These are phyloP conservation scores for Corythornis madagascariensis DNA, from an alignment of 2,113 vertebrate species.

Conservation along the genomic window DNA sequence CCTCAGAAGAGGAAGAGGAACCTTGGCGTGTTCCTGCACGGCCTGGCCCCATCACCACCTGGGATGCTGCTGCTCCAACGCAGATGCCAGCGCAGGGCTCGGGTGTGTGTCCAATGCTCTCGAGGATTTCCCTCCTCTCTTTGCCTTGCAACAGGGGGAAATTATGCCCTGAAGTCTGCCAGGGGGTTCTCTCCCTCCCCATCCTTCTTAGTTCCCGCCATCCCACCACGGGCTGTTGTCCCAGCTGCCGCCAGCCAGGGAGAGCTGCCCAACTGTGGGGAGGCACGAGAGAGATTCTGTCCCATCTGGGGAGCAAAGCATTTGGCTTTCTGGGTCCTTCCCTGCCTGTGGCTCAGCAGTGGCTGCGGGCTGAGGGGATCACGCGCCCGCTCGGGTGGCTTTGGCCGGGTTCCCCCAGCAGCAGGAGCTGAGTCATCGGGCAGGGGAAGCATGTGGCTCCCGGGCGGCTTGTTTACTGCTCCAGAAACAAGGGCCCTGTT, in stretches of 20 bases:
- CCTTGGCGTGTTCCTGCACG: slow-evolving; percentile 52
- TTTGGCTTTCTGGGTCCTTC: neutral
- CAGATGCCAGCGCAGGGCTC: slow-evolving; percentile 34
- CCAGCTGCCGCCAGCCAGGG: neutral
- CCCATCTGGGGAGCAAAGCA: accelerated
- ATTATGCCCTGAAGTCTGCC: neutral
- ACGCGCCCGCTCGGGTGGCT: neutral
- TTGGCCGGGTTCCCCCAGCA: neutral
- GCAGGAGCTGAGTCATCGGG: neutral
- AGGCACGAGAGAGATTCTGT: accelerated
- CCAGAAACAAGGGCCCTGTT: slow-evolving; percentile 43
- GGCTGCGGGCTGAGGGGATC: neutral
- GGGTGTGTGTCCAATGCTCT: slow-evolving; percentile 63
- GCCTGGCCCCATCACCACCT: slow-evolving; percentile 47
- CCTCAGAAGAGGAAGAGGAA: slow-evolving; percentile 49
- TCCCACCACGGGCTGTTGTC: neutral
- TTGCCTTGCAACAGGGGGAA: neutral
- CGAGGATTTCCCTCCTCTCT: neutral
- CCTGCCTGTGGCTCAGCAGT: neutral
- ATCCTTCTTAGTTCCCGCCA: neutral
- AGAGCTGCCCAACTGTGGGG: accelerated
- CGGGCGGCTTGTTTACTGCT: slow-evolving; percentile 20
- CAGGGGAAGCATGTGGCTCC: slow-evolving; percentile 15
- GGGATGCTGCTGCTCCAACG: slow-evolving; percentile 55
- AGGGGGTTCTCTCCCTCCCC: neutral